Percentiles rank a stretch among this genome's conserved stretches.
These are phyloP conservation scores for Candoia aspera DNA, from an alignment of 2,113 vertebrate species.

Conservation along the genomic window DNA sequence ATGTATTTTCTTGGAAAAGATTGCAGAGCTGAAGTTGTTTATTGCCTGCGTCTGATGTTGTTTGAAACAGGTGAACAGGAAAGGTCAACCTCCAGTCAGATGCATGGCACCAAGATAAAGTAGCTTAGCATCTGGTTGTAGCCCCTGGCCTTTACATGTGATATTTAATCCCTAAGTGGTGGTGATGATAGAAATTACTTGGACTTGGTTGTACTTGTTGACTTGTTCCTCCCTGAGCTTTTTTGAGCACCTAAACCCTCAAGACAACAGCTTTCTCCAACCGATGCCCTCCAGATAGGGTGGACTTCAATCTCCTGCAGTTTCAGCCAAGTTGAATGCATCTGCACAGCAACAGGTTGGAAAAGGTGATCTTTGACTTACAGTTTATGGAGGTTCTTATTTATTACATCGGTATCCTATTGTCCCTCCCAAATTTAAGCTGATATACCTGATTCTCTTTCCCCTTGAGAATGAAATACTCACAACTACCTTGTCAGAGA, in stretches of 20 bases:
- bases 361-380: background rate
- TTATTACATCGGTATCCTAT: background rate
- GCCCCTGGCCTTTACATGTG: background rate
- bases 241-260: conserved; percentile 7
- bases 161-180: background rate
- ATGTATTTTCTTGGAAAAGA: background rate
- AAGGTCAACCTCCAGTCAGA: background rate
- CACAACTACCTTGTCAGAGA: background rate
- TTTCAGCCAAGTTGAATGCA: background rate
- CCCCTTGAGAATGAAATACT: background rate
- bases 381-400: background rate
- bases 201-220: background rate
- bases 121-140: background rate
- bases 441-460: background rate
- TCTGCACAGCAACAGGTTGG: background rate
- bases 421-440: background rate
- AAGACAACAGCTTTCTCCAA: background rate
- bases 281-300: background rate
- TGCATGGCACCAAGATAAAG: background rate
- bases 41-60: background rate
- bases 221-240: background rate
- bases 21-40: background rate
- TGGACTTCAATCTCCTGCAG: background rate
- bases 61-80: background rate
- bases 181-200: background rate